phyloP scores from a whole-genome alignment of 2,888 invertebrate species.

The Eristalinus aeneus region DNA sequence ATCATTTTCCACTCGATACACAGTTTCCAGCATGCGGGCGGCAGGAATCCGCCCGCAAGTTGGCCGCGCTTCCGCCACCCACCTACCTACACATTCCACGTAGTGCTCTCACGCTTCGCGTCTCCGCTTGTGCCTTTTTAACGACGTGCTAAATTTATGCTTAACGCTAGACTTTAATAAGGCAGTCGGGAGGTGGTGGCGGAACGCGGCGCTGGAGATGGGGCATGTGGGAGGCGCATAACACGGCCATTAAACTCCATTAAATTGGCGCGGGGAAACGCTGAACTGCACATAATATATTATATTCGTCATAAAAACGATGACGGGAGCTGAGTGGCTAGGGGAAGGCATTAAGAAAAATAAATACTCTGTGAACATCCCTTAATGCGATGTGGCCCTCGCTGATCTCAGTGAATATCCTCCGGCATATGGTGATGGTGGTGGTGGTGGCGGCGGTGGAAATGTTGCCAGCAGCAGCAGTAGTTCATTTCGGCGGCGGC shows the following conservation, averaged over 20 bases:
- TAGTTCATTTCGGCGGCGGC: background rate
- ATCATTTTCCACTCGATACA: constrained; percentile 52
- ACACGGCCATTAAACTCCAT: constrained; percentile 39
- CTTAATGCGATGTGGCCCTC: constrained; percentile 29
- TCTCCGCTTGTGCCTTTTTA: constrained; percentile 17
- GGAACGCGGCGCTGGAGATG: background rate
- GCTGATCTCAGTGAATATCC: constrained; percentile 9
- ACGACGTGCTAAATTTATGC: constrained; percentile 36
- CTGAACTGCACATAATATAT: constrained; percentile 19
- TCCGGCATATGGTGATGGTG: constrained; percentile 3
- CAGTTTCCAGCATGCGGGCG: constrained; percentile 26
- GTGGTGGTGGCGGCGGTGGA: background rate
- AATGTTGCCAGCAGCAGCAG: background rate
- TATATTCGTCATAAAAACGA: constrained; percentile 28
- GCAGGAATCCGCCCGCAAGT: background rate
- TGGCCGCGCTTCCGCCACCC: background rate
- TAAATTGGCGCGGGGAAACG: background rate
- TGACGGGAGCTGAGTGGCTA: constrained; percentile 2
- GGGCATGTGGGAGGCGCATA: background rate
- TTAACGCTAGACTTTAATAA: constrained; percentile 47
- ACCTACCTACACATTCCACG: background rate
- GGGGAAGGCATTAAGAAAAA: constrained; percentile 30
- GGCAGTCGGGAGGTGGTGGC: background rate
- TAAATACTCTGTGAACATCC: constrained; percentile 18
- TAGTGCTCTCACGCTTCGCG: background rate